A percentile compares a stretch with the other conserved stretches of the same genome.
These are phyloP conservation scores for Trilocha varians DNA, from an alignment of 2,888 invertebrate genomes.

Conservation along the genomic window DNA sequence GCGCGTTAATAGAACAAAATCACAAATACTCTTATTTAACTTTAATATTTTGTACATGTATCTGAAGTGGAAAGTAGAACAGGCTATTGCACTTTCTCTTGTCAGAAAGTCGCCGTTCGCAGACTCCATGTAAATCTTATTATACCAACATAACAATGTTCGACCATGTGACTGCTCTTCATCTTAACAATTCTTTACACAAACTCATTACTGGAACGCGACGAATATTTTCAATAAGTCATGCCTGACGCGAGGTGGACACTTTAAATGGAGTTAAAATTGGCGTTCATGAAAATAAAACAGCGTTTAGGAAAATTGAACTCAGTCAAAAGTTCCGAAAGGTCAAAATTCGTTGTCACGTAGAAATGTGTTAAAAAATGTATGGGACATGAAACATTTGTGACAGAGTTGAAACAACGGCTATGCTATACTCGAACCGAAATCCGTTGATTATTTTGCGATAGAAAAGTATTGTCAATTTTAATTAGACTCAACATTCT, in stretches of 20 bases:
- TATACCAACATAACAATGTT: conserved; percentile 26
- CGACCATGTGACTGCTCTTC: conserved; percentile 25
- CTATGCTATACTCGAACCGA: no score
- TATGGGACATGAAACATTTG: no score
- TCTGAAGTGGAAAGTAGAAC: conserved; percentile 60
- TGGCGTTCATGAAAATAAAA: conserved; percentile 11
- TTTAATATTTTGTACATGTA: no score
- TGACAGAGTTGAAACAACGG: no score
- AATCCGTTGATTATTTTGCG: no score
- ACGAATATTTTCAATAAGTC: conserved; percentile 24
- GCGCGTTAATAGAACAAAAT: no score
- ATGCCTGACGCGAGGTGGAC: conserved; percentile 14
- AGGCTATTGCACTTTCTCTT: conserved; percentile 57
- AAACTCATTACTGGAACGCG: conserved; percentile 24
- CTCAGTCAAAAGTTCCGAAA: background rate
- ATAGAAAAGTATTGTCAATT: no score
- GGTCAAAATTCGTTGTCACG: background rate
- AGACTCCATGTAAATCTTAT: conserved; percentile 45
- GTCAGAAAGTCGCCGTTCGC: conserved; percentile 44
- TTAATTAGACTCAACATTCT: no score
- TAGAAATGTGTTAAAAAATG: no score
- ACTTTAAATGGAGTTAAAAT: conserved; percentile 18
- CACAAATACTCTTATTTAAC: no score
- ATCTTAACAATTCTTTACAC: conserved; percentile 26
- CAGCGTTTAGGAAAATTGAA: background rate